Base-by-base conservation (phyloP, 1,140 invertebrate species). In the Nixonia krombeini region DNA sequence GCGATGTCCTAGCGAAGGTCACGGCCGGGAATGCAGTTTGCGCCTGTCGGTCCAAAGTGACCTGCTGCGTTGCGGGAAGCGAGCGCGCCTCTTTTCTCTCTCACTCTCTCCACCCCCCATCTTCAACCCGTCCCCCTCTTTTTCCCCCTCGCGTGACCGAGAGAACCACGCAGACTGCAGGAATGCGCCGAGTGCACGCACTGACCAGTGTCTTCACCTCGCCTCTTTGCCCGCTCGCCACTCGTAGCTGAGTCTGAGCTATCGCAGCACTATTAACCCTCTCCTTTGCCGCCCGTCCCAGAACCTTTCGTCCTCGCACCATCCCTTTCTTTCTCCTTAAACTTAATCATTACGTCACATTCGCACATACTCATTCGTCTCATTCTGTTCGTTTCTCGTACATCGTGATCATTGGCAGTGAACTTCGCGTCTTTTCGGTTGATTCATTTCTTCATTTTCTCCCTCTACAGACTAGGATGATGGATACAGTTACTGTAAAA, bases 1-100 rank as follows among this genome's bases (percentile, higher is more conserved):
- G 79, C 82, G 82, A 85, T 85, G 84, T 85, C 84, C 83, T 85
- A 84, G 82, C 84, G 84, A 85, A 85, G 84, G 84, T 85, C 84
- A 85, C 82, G 84, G 84, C 64, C 84, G 82, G 79, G 83, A 85
- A 84, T 85, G 84, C 76, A 79, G 81, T 83, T 84, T 73, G 75
- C 73, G 77, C 76, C 75, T 73, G 63, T 74, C 73, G 76, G 73
- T 71, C 71, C 70, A 9, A 10, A 12, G 17, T 12, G 41, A 4
- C 29, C 8, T 13, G 18, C 18, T n/a, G 66, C 73, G 73, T 73
- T 72, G 76, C 73, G 29, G 72, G 73, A 67, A 49, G 66, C 67
- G 18, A 45, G 63, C 64, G 9, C 29, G 44, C 16, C 40, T 49
- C 41, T 50, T 37, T 58, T 49, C 21, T 18, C n/a, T 23, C 62